A percentile compares a stretch with the other conserved stretches of the same genome.
Evolutionary conservation across 2,888 invertebrate species (phyloP).

Genomic region (Tholera decimalis): DNA sequence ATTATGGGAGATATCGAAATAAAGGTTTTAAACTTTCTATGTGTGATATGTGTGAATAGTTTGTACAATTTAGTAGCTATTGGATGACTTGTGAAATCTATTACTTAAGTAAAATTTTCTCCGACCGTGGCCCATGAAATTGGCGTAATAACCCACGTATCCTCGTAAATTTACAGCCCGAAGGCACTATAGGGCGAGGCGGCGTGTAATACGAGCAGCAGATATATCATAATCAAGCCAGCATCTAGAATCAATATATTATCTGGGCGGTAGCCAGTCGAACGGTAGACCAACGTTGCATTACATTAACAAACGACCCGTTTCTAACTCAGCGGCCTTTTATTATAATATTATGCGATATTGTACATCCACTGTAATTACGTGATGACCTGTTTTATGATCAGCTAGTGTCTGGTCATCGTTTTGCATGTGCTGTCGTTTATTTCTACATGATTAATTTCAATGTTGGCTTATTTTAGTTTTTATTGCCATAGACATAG

Average conservation of each 20-base stretch:
- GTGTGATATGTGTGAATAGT: constrained; percentile 54
- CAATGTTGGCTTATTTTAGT: constrained; percentile 47
- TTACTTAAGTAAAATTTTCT: constrained; percentile 67
- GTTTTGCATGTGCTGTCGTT: constrained; percentile 34
- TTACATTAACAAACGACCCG: constrained; percentile 72
- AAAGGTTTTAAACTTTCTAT: constrained; percentile 64
- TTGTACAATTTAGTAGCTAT: constrained; percentile 51
- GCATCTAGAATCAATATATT: constrained; percentile 75
- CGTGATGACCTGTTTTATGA: constrained; percentile 66
- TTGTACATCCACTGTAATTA: constrained; percentile 70
- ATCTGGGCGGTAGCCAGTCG: constrained; percentile 65
- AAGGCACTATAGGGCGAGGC: constrained; percentile 62
- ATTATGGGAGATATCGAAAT: constrained; percentile 66
- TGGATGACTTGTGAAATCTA: constrained; percentile 58
- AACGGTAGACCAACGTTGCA: constrained; percentile 72
- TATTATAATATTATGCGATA: constrained; percentile 69
- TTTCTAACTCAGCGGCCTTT: constrained; percentile 69
- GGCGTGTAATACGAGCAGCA: constrained; percentile 67
- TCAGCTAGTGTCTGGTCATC: constrained; percentile 53
- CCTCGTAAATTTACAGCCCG: constrained; percentile 68
- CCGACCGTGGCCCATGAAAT: constrained; percentile 67
- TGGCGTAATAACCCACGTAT: constrained; percentile 67
- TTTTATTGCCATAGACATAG: constrained; percentile 42
- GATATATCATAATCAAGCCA: constrained; percentile 78
- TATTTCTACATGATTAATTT: constrained; percentile 60